Evolutionary conservation across 2,888 invertebrate genomes (phyloP), one percentile per base, ranked within the genome.

Genomic region (Heliconius cydno): DNA sequence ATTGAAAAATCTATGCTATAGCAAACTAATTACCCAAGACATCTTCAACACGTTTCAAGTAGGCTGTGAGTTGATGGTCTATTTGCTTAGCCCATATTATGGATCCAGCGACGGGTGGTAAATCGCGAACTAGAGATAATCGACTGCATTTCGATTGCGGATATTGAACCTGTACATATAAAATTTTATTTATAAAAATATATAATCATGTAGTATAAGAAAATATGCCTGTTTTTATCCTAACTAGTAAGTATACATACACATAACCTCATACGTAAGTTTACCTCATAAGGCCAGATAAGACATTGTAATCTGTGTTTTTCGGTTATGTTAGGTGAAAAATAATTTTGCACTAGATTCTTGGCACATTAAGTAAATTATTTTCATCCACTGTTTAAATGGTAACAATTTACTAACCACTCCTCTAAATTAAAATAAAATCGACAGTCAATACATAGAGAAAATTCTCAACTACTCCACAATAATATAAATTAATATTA

Each of bases 61-160:
- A 99, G 85, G 98, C 98, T 22, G 98, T 98, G 76, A 99, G 96
- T 92, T 99, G 99, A 84, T 99, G 97, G 92, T 99, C 99, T 87
- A 99, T 99, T 95, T 99, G 98, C 87, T 98, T 98, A 6, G 99
- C 99, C 99, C 99, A 99, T 86, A 99, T 98, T 86, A 99, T 99
- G 78, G 98, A 99, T 0, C 99, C 99, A 46, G 99, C 98, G 28
- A 99, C 98, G 0, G 99, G 99, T 7, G 99, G 99, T 85, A 99
- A 95, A 94, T 99, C 99, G 80, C 99, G 96, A 19, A 98, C 98
- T 82, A 97, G 96, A 76, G 99, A 99, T 92, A 99, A 97, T 41
- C 97, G 96, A 84, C 98, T 98, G 86, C 98, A 98, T 92, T 99
- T 98, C 88, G 98, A 99, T 94, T 98, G 98, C 0, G 98, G 98